Evolutionary conservation across 2,888 invertebrate species (phyloP).

Genomic region (Apodemia hepburni): DNA sequence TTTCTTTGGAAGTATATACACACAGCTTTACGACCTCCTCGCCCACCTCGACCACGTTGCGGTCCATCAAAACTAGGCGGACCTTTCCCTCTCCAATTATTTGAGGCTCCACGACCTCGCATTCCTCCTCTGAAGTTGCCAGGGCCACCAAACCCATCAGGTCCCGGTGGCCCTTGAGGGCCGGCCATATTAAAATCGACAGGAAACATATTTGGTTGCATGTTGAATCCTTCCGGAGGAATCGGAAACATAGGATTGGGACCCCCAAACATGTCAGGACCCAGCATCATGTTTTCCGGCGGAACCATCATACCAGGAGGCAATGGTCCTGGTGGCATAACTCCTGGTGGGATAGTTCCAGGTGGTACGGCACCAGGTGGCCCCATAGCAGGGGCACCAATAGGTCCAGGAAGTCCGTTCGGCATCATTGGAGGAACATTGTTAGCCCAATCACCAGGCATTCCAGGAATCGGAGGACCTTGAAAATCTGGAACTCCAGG

Average conservation of each 20-base stretch:
- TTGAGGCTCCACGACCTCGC: constrained; percentile 74
- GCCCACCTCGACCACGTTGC: constrained; percentile 66
- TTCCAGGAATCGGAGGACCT: constrained; percentile 49
- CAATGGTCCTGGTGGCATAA: constrained; percentile 51
- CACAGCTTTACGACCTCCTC: constrained; percentile 78
- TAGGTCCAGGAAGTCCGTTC: constrained; percentile 55
- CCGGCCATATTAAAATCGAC: constrained; percentile 74
- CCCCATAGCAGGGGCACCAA: constrained; percentile 46
- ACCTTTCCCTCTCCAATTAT: constrained; percentile 74
- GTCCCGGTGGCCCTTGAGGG: constrained; percentile 50
- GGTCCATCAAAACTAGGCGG: constrained; percentile 69
- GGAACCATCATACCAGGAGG: constrained; percentile 67
- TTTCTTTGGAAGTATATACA: constrained; percentile 90
- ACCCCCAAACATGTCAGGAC: constrained; percentile 62
- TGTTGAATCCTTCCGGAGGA: constrained; percentile 64
- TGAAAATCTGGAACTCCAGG: constrained; percentile 67
- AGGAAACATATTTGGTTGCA: constrained; percentile 72
- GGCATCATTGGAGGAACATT: constrained; percentile 59
- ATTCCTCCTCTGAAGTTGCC: constrained; percentile 77
- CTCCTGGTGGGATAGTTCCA: constrained; percentile 51
- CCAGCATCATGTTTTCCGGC: constrained; percentile 72
- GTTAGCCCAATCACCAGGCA: constrained; percentile 62
- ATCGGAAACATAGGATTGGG: constrained; percentile 57
- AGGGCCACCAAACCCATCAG: constrained; percentile 56
- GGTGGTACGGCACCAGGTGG: constrained; percentile 37